Base-by-base conservation (phyloP, 2,888 invertebrate genomes). In the Sturmia bella region DNA sequence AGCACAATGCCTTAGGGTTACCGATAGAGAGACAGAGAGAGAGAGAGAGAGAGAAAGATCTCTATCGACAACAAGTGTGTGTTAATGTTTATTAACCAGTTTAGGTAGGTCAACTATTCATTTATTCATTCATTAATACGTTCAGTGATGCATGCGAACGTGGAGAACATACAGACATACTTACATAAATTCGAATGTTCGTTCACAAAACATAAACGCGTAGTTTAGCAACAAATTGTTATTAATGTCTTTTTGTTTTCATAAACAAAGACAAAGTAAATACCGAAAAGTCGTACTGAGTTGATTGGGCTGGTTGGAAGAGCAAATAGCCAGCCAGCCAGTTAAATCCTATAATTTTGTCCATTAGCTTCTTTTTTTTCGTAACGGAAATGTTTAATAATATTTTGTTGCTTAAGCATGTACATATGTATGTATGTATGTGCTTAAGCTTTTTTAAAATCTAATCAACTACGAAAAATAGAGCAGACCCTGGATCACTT, bases 31-130 rank as follows among this genome's bases (percentile, higher is more conserved):
- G n/a, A n/a, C n/a, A n/a, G n/a, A n/a, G n/a, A n/a, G n/a, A n/a
- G 21, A 15, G 19, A 4, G 19, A 4, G 19, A 4, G 12, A 15
- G 75, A 68, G 68, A 76, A 76, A 43, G 52, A 76, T 76, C 75
- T 21, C 48, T 64, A 15, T n/a, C 56, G 37, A 12, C 57, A 66
- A 57, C 50, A 75, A 57, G 43, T 63, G n/a, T 56, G 39, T 21
- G n/a, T 45, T n/a, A 39, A 50, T 9, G 11, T 50, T 50, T 37
- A 50, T 19, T 13, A 41, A 24, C 27, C 19, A 41, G 69, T 69
- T n/a, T 66, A 78, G 78, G 72, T 59, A 59, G 78, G 72, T 72
- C 78, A 78, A 72, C 32, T 59, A 19, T 50, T 69, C 52, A 21
- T 32, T 48, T 17, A 7, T 56, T 56, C 32, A 57, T 64, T 70